Evolutionary conservation across 2,888 invertebrate species (phyloP).

Genomic region (Arenicola marina): DNA sequence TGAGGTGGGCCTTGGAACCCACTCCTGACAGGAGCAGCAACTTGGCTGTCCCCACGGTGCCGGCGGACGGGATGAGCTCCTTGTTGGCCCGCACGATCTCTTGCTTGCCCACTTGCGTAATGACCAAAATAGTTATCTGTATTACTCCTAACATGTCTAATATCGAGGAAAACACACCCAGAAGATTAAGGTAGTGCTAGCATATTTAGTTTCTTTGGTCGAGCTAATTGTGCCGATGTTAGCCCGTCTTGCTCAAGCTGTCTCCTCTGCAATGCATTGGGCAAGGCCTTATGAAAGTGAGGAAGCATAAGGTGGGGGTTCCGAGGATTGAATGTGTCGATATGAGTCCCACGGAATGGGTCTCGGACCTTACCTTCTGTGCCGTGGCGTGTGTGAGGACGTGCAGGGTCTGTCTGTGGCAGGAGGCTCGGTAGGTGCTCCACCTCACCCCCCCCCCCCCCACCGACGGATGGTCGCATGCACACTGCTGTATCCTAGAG

Average conservation of each 20-base stretch:
- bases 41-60: constrained; percentile 36
- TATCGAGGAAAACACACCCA: no score
- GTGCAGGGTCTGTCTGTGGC: constrained; percentile 28
- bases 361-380: constrained; percentile 37
- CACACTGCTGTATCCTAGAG: constrained; percentile 23
- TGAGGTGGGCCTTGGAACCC: constrained; percentile 36
- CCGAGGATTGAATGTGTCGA: no score
- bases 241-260: no score
- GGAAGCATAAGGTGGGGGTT: no score
- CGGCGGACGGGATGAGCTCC: constrained; percentile 36
- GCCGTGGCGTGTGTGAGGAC: constrained; percentile 29
- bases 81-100: constrained; percentile 21
- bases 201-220: no score
- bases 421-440: constrained; percentile 34
- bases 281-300: no score
- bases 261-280: no score
- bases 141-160: no score
- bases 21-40: constrained; percentile 39
- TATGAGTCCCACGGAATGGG: no score
- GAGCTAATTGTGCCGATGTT: no score
- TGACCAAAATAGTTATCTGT: no score
- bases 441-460: constrained; percentile 33
- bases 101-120: constrained; percentile 19
- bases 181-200: no score
- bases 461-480: constrained; percentile 38